Evolutionary conservation across 2,797 vertebrate genomes (phyloP), one percentile per base, ranked within the genome.

Genomic region (Enteromius fasciolatus): DNA sequence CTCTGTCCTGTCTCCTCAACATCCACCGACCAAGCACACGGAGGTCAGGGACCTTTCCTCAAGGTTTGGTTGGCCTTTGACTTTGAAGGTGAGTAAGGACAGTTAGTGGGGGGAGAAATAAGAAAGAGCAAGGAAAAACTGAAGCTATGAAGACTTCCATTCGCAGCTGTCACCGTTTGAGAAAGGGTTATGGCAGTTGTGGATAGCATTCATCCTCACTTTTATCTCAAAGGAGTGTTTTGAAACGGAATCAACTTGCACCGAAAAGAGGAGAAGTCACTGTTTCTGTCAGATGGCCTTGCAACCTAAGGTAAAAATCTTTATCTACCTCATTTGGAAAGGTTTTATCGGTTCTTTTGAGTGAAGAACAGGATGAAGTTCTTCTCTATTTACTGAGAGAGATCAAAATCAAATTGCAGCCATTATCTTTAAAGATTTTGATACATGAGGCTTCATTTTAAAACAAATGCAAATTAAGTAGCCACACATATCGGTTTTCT

Each of bases 201-300:
- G 78, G 73, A 78, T 67, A 36, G 14, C 72, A 61, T 75, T 70
- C 54, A 74, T 61, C 50, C 57, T 70, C 15, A 33, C 69, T 86
- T 78, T 85, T 66, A 84, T 80, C 83, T 85, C 66, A 74, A 59
- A 66, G 72, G 69, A 73, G 46, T 39, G 64, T 81, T 83, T 85
- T 78, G 33, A 83, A 78, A 82, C 73, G 41, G 68, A 86, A 77
- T 83, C 76, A 82, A 46, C 48, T 69, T 52, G 79, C 52, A 61
- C 20, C 0, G 3, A 82, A 81, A 81, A 25, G 78, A 0, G 48
- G 59, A 70, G 63, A 66, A 70, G 73, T 70, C 78, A 66, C 17
- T 17, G 28, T 31, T 31, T 59, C 81, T 76, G 64, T 76, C 66
- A 61, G 63, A 72, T 73, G 59, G n/a, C n/a, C 18, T 84, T 75